Base-by-base conservation (phyloP, 53 echinoderm and acorn worm species). In the Hippasteria phrygiana region DNA sequence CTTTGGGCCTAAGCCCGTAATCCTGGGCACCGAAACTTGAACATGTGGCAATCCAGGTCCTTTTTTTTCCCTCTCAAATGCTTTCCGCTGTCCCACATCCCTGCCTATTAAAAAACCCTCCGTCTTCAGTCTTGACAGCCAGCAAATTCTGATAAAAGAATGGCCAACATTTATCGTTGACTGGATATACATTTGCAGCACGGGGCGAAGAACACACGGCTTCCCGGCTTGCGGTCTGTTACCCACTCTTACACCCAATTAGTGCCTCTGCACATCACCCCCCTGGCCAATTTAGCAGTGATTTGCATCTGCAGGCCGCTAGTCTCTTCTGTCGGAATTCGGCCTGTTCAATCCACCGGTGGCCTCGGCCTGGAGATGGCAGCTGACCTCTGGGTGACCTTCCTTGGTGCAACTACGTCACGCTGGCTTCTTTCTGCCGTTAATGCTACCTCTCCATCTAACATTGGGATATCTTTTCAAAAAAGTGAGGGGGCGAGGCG, bases 201-300 rank as follows among this genome's bases (percentile, higher is more conserved):
- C 29, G 0, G 34, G 54, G 76, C 50, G 6, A 34, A 42, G 33
- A n/a, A 51, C 34, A 8, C 62, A 78, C 38, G 24, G 56, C 26
- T 42, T 10, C 79, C 18, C 79, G 62, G 79, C 62, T n/a, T 56
- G 79, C 59, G 13, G 62, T 79, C 79, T 56, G 56, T 27, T 56
- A 79, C 79, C 79, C 79, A 40, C 39, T 59, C 79, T 39, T 56
- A 28, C 20, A 40, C 79, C 62, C 79, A 79, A 79, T 79, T 79
- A 79, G 62, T 79, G 26, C 62, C 39, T 56, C 38, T 10, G 39
- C 27, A 53, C 12, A 62, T 79, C 79, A 62, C 59, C 79, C 55
- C n/a, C 62, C 40, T 59, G 79, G 79, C 59, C 62, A 79, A 62
- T 79, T 79, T 79, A 41, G 10, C 17, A 16, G 38, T 62, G 62